These are phyloP conservation scores for Lethrus apterus DNA, from an alignment of 1,140 invertebrate genomes.

Conservation along the genomic window DNA sequence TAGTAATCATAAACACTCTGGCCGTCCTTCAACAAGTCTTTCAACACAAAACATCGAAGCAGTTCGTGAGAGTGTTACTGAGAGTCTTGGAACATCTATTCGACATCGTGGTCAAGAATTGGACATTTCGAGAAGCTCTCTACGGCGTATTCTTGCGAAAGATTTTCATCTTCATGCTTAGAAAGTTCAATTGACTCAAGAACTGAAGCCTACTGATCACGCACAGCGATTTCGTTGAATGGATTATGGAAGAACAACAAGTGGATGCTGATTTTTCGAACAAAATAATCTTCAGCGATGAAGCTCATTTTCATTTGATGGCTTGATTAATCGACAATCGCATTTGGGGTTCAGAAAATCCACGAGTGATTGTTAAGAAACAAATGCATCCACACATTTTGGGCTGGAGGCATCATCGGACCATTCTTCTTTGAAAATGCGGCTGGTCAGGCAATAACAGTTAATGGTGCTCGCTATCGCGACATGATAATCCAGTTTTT, in stretches of 20 bases:
- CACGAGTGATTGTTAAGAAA: slow-evolving; percentile 1
- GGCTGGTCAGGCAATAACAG: slow-evolving; percentile 3
- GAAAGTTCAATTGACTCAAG: slow-evolving; percentile 7
- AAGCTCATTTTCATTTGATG: slow-evolving; percentile 5
- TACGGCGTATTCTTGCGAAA: slow-evolving; percentile 10
- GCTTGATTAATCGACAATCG: slow-evolving; percentile 2
- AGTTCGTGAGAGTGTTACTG: slow-evolving; percentile 24
- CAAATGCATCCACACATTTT: slow-evolving; percentile 6
- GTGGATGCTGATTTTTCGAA: slow-evolving; percentile 10
- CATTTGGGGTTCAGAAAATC: slow-evolving; percentile 7
- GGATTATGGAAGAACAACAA: too few species aligned
- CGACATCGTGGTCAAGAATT: slow-evolving; percentile 7
- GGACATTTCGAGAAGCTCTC: slow-evolving; percentile 8
- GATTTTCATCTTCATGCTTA: slow-evolving; percentile 6
- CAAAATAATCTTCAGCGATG: slow-evolving; percentile 4
- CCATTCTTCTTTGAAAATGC: slow-evolving; percentile 24
- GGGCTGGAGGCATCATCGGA: slow-evolving; percentile 33
- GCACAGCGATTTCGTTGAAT: slow-evolving; percentile 2
- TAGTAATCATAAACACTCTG: too few species aligned
- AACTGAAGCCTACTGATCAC: slow-evolving; percentile 6
- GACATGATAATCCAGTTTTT: slow-evolving; percentile 11
- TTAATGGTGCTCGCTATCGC: slow-evolving; percentile 10
- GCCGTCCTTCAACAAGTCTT: too few species aligned
- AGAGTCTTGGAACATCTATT: slow-evolving; percentile 7
- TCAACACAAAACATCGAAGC: slow-evolving; percentile 27